Evolutionary conservation across 2,888 invertebrate genomes (phyloP), one percentile per base, ranked within the genome.

Genomic region (Macrosiphum euphorbiae): DNA sequence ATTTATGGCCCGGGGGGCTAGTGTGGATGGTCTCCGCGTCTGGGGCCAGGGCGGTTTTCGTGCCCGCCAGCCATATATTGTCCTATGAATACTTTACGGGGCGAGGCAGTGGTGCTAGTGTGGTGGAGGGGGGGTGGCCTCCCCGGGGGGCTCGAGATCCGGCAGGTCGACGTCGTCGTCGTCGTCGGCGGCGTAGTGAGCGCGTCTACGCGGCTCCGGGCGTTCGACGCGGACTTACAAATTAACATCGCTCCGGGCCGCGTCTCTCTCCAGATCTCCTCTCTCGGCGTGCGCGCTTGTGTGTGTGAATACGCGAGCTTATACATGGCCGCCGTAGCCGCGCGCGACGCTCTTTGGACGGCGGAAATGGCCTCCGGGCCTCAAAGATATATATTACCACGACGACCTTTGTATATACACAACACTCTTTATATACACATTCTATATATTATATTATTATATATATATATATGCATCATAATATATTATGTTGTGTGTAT

Each of bases 201-300:
- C 35, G 67, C 88, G 92, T 93, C 93, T 93, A 93, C 90, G 89
- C 7, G 93, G 90, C 93, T 90, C 58, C 47, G 50, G 93, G 93
- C 93, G 50, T 93, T 93, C 89, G 93, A 93, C 93, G 93, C 93
- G 93, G 93, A 93, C 93, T 93, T 90, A 93, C 93, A 93, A 93
- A 93, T 93, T 93, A 93, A 93, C 93, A 93, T 93, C 44, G 93
- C 93, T 61, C 28, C 55, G 61, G 90, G 93, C 85, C 58, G n/a
- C 84, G 58, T 58, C 88, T 58, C 47, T 87, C 87, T 41, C 88
- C 89, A 84, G 91, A 91, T 92, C 67, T 92, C 61, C 92, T 89
- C 47, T 47, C 90, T 16, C 44, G 85, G 47, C 92, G 58, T 28
- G 20, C 78, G 16, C 35, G 35, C 7, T 3, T 20, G 7, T 7